phyloP scores from a whole-genome alignment of 2,888 invertebrate species.

The Dichetophora obliterata region DNA sequence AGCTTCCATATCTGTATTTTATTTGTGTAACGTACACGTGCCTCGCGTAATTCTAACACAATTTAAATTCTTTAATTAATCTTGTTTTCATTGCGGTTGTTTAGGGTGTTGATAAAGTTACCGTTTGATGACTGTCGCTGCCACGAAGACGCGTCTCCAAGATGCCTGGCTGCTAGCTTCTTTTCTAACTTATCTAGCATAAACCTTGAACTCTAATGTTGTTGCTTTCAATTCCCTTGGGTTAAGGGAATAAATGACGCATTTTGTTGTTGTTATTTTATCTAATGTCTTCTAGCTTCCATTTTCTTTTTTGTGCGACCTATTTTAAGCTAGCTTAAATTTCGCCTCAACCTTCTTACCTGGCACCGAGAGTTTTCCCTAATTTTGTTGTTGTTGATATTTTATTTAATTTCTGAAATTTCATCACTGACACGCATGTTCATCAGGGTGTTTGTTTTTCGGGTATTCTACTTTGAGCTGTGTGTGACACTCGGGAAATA shows the following conservation, averaged over 20 bases:
- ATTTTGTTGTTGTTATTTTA: not conserved
- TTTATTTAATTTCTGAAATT: no score
- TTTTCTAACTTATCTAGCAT: not conserved
- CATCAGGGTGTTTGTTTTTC: no score
- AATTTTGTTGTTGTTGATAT: no score
- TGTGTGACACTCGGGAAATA: no score
- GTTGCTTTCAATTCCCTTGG: not conserved
- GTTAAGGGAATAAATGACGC: not conserved
- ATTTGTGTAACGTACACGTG: not conserved
- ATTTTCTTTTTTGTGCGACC: not conserved
- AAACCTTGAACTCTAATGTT: not conserved
- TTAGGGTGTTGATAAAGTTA: constrained; percentile 9
- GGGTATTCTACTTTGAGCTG: no score
- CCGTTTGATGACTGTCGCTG: not conserved
- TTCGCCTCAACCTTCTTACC: no score
- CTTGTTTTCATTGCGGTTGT: constrained; percentile 59
- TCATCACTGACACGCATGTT: no score
- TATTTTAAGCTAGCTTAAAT: no score
- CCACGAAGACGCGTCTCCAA: not conserved
- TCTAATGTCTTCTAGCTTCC: not conserved
- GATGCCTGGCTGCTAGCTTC: not conserved
- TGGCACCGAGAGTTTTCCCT: no score
- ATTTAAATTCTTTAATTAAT: constrained; percentile 68
- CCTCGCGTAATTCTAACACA: constrained; percentile 60
- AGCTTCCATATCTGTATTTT: not conserved